A percentile compares a stretch with the other conserved stretches of the same genome.
Evolutionary conservation across 37 sponge, comb jelly and placozoan genomes (phyloP).

Genomic region (Hormiphora californensis): DNA sequence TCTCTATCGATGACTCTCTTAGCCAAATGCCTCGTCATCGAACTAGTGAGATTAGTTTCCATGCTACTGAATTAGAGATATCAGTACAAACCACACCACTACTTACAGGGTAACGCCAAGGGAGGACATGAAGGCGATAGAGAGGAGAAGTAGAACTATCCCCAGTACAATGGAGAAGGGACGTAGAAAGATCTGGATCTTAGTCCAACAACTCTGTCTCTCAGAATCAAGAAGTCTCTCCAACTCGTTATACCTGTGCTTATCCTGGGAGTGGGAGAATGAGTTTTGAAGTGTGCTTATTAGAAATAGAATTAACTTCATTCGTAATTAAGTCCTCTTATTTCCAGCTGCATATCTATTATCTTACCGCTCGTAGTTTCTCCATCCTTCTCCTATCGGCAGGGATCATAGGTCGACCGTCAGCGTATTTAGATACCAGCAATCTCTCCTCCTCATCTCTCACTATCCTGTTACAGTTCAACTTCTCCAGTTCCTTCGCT

Average conservation of each 20-base stretch:
- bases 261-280: background rate
- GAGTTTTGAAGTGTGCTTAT: too few relatives aligned
- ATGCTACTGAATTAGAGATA: background rate
- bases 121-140: slow-evolving; percentile 34
- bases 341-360: too few relatives aligned
- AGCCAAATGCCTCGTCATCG: background rate
- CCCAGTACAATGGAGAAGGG: slow-evolving; percentile 18
- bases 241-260: background rate
- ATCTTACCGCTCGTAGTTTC: background rate
- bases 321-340: too few relatives aligned
- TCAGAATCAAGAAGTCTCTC: background rate
- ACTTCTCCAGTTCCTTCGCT: background rate
- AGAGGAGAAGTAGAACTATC: background rate
- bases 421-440: slow-evolving; percentile 9
- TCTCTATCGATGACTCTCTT: background rate
- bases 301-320: too few relatives aligned
- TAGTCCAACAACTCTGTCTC: background rate
- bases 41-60: background rate
- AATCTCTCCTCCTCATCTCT: slow-evolving; percentile 7
- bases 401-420: slow-evolving; percentile 19
- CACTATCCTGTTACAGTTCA: background rate
- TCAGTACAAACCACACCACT: too few relatives aligned
- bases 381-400: slow-evolving; percentile 1
- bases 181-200: background rate
- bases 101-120: slow-evolving; percentile 30